Evolutionary conservation across 2,888 invertebrate genomes (phyloP).

Genomic region (Cyclophora punctaria): DNA sequence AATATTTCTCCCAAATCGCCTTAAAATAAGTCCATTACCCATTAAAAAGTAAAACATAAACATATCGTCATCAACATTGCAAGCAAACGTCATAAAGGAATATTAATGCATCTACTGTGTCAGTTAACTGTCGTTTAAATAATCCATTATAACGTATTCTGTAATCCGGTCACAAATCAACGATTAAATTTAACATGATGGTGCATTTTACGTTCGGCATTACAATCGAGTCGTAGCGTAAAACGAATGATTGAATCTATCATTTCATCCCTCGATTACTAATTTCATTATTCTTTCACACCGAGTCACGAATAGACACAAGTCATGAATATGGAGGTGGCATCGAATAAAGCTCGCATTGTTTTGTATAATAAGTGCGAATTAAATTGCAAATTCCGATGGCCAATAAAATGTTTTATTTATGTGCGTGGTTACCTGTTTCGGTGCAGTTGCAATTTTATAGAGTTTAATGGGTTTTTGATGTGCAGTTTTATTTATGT

Average conservation of each 20-base stretch:
- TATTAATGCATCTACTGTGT: conserved; percentile 23
- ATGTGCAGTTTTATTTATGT: too few relatives aligned
- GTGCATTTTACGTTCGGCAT: conserved; percentile 42
- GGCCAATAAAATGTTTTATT: conserved; percentile 32
- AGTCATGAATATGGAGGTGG: conserved; percentile 26
- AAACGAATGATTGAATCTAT: conserved; percentile 34
- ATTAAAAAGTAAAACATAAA: conserved; percentile 3
- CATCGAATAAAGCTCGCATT: conserved; percentile 14
- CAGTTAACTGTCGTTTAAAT: conserved; percentile 23
- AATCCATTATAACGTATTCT: conserved; percentile 31
- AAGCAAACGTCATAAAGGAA: conserved; percentile 16
- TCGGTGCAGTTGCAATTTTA: conserved; percentile 6
- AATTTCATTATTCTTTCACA: conserved; percentile 30
- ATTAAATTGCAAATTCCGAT: conserved; percentile 25
- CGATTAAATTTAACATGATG: conserved; percentile 51
- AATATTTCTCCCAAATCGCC: too few relatives aligned
- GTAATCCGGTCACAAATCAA: conserved; percentile 43
- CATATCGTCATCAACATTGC: conserved; percentile 3
- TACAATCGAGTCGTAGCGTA: conserved; percentile 34
- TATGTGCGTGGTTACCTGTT: conserved; percentile 21
- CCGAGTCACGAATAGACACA: conserved; percentile 18
- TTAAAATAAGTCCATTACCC: too few relatives aligned
- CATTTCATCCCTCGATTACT: conserved; percentile 29
- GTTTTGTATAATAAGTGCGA: conserved; percentile 23
- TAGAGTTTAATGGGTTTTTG: too few relatives aligned